phyloP scores from a whole-genome alignment of 2,797 vertebrate genomes.

The Diceros bicornis region DNA sequence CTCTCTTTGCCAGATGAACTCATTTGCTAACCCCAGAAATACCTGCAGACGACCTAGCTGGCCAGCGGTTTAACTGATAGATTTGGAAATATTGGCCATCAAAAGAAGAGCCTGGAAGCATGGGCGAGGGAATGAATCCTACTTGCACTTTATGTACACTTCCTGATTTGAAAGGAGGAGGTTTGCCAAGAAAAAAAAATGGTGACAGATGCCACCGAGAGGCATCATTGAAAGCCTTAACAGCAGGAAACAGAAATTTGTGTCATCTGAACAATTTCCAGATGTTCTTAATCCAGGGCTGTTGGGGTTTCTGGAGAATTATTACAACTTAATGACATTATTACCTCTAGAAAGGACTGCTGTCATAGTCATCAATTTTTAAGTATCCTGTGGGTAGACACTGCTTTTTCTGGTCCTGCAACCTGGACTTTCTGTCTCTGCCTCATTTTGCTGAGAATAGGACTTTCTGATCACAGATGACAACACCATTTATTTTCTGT shows the following conservation, averaged over 20 bases:
- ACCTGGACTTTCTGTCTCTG: constrained; percentile 45
- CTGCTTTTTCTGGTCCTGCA: constrained; percentile 51
- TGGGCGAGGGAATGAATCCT: constrained; percentile 82
- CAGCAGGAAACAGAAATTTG: constrained; percentile 78
- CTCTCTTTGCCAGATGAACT: constrained; percentile 84
- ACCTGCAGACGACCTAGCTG: constrained; percentile 63
- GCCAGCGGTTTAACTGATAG: constrained; percentile 78
- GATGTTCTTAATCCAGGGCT: constrained; percentile 68
- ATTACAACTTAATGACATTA: constrained; percentile 62
- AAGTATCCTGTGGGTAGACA: constrained; percentile 20
- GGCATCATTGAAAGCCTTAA: constrained; percentile 68
- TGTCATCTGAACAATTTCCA: constrained; percentile 80
- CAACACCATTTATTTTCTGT: constrained; percentile 2
- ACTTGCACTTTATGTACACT: constrained; percentile 89
- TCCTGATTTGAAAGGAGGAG: constrained; percentile 83
- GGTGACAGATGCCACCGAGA: constrained; percentile 72
- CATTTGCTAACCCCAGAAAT: constrained; percentile 75
- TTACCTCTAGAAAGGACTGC: constrained; percentile 79
- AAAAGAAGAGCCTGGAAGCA: constrained; percentile 73
- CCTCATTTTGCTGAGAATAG: constrained; percentile 58
- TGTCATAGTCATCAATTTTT: constrained; percentile 66
- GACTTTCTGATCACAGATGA: constrained; percentile 50
- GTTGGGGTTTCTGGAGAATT: constrained; percentile 75
- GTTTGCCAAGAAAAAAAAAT: constrained; percentile 74
- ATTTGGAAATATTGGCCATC: constrained; percentile 79